These are phyloP conservation scores for Bradypodion ventrale DNA, from an alignment of 2,797 vertebrate genomes.

Conservation along the genomic window DNA sequence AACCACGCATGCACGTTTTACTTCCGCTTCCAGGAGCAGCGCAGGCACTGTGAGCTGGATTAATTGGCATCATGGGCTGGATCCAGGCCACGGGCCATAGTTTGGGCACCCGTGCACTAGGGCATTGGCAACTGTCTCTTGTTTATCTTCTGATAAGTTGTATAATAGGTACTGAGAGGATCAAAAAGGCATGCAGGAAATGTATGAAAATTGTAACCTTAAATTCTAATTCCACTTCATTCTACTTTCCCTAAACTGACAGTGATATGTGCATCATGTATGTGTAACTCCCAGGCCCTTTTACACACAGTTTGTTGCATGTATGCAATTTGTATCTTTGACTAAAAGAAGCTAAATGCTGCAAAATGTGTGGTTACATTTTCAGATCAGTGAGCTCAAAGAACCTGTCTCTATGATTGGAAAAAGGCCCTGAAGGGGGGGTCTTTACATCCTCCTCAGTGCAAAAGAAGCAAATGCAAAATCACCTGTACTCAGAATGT, in stretches of 20 bases:
- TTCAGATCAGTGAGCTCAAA: neutral
- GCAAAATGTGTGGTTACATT: neutral
- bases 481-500: neutral
- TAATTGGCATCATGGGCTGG: no score
- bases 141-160: conserved; percentile 15
- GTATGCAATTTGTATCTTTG: neutral
- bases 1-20: no score
- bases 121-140: neutral
- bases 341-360: neutral
- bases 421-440: neutral
- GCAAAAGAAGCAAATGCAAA: neutral
- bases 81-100: no score
- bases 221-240: neutral
- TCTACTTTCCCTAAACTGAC: neutral
- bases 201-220: neutral
- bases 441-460: neutral
- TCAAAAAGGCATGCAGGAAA: conserved; percentile 25
- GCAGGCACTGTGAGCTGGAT: no score
- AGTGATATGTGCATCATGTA: neutral
- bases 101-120: neutral
- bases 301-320: neutral
- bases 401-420: neutral
- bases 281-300: neutral
- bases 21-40: no score
- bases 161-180: neutral